Percentiles rank a stretch among this genome's conserved stretches.
Conservation (phyloP, 2,113 vertebrate species). For the Aptenodytes forsteri region DNA sequence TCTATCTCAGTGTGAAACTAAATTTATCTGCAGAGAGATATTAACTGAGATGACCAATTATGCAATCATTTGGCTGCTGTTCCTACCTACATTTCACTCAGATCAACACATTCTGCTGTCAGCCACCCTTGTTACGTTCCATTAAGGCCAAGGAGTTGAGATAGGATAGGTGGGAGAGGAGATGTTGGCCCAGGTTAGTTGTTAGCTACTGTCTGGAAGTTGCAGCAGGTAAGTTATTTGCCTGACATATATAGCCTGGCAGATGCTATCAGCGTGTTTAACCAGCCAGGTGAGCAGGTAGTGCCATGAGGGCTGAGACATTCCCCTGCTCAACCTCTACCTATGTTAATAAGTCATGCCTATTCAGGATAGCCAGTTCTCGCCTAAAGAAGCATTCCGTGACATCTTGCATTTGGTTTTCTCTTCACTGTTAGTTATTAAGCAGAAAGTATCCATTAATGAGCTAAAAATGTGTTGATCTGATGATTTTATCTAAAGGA, state of each 20-base stretch:
- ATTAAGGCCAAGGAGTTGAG: background rate
- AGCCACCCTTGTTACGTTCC: background rate
- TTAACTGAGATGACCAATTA: background rate
- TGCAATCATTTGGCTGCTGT: background rate
- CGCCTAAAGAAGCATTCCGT: background rate
- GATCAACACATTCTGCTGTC: background rate
- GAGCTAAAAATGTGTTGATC: background rate
- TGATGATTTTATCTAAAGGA: background rate
- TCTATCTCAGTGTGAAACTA: background rate
- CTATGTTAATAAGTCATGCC: background rate
- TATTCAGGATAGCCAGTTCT: background rate
- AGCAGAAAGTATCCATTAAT: background rate
- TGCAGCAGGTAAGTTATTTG: background rate
- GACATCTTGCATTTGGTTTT: background rate
- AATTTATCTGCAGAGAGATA: background rate
- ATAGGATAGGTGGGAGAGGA: background rate
- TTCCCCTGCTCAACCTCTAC: background rate
- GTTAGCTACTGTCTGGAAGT: background rate
- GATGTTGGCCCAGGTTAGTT: background rate
- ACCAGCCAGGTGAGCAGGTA: background rate
- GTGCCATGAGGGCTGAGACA: background rate
- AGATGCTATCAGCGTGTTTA: background rate
- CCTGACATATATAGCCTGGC: background rate
- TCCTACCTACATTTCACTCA: background rate
- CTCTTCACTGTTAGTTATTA: background rate